These are phyloP conservation scores for Cyanoramphus novaezelandiae DNA, from an alignment of 2,113 vertebrate genomes.

Conservation along the genomic window DNA sequence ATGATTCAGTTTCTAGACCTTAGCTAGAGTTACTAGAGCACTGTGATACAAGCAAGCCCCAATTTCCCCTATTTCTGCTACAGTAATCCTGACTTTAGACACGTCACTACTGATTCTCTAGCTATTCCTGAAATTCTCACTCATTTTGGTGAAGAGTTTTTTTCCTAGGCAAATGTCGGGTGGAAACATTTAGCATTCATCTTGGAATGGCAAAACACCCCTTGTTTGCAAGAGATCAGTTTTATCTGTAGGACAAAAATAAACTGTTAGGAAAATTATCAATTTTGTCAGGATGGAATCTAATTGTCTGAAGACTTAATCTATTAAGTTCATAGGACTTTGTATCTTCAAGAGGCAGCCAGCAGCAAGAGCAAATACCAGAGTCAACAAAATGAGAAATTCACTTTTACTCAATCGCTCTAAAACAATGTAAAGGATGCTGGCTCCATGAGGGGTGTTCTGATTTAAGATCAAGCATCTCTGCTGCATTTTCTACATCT, in stretches of 20 bases:
- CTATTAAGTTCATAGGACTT: background rate
- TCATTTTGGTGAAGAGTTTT: background rate
- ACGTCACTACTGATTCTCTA: background rate
- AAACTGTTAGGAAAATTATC: background rate
- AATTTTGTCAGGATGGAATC: background rate
- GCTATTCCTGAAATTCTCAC: background rate
- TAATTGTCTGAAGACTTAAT: background rate
- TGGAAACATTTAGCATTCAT: background rate
- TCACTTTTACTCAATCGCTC: background rate
- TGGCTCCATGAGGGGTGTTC: background rate
- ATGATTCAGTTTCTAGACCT: background rate
- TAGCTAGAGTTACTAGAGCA: background rate
- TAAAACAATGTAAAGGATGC: background rate
- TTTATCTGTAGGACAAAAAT: background rate
- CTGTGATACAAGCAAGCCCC: background rate
- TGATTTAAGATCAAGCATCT: background rate
- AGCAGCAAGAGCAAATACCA: background rate
- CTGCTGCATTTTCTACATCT: background rate
- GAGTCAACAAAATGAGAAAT: background rate
- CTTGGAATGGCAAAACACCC: background rate
- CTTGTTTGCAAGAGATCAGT: background rate
- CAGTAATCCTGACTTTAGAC: background rate
- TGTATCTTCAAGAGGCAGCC: background rate
- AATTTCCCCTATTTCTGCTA: background rate
- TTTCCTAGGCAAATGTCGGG: background rate